Evolutionary conservation across 2,113 vertebrate genomes (phyloP), one percentile per base, ranked within the genome.

Genomic region (Nanorana parkeri): DNA sequence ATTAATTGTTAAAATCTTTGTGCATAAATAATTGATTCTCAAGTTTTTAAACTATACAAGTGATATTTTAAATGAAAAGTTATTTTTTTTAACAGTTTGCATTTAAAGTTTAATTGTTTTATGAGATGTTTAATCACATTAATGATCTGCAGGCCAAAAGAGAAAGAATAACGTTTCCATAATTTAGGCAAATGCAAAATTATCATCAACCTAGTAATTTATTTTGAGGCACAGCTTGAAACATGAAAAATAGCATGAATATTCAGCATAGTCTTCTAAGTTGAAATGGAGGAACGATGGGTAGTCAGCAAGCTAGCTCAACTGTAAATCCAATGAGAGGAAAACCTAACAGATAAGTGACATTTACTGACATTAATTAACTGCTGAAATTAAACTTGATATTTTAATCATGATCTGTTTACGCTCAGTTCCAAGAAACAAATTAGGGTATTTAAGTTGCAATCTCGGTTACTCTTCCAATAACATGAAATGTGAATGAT

Each of bases 291-390:
- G 83, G 61, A 84, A 89, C 81, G 90, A 90, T 85, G 87, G 88
- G 87, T 85, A 88, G 88, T 91, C 87, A 89, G 87, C 84, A 91
- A 92, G 90, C 86, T 91, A 90, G 88, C 83, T 90, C 69, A 92
- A 93, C 91, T 91, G 90, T 86, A 83, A 85, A 87, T 77, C 88
- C 91, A 91, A 93, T 93, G 85, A 91, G 92, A 93, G 93, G 91
- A 93, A 89, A 74, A 92, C 17, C 90, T 93, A 85, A 84, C 89
- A 92, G 89, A 92, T 93, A 94, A 94, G 92, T 94, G 93, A 92
- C 93, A 94, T 94, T 94, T 94, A 91, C 91, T 92, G 94, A 93
- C 94, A 94, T 94, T 94, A 94, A 94, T 94, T 94, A 94, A 93
- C 93, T 92, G 92, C 93, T 92, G 93, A 93, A 94, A 94, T 94